Conservation (phyloP, 2,888 invertebrate genomes). For the Cecidostiba fungosa region DNA sequence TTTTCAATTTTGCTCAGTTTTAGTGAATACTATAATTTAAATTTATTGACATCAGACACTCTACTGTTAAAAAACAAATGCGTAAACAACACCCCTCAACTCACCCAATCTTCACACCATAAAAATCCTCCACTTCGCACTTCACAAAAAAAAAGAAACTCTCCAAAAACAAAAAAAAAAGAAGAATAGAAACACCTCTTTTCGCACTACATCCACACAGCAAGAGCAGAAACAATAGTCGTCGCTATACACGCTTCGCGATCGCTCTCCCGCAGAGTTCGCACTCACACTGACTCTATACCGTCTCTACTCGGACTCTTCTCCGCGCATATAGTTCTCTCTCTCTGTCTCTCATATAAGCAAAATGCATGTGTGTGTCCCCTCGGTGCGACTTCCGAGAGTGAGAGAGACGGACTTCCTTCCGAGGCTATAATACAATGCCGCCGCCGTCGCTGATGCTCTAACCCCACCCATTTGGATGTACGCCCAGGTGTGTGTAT, state of each 20-base stretch:
- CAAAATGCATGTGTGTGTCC: conserved; percentile 16
- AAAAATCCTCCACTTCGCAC: background rate
- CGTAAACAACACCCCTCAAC: background rate
- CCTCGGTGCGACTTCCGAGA: conserved; percentile 72
- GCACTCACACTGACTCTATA: background rate
- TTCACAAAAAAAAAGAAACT: background rate
- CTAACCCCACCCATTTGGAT: conserved; percentile 56
- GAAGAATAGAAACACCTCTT: background rate
- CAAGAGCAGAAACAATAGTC: background rate
- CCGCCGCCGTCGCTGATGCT: background rate
- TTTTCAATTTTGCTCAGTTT: too few relatives aligned
- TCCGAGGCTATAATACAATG: conserved; percentile 68
- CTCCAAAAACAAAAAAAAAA: background rate
- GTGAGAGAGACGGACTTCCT: conserved; percentile 74
- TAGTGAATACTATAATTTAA: background rate
- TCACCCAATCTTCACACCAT: background rate
- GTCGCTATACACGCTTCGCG: background rate
- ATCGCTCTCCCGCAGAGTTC: conserved; percentile 19
- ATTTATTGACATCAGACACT: too few relatives aligned
- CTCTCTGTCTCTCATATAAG: background rate
- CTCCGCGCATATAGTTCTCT: background rate
- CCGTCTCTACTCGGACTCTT: background rate
- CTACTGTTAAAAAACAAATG: too few relatives aligned
- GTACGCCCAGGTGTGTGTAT: conserved; percentile 40
- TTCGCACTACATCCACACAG: background rate